phyloP scores from a whole-genome alignment of 1,140 invertebrate genomes.

The Andricus grossulariae region DNA sequence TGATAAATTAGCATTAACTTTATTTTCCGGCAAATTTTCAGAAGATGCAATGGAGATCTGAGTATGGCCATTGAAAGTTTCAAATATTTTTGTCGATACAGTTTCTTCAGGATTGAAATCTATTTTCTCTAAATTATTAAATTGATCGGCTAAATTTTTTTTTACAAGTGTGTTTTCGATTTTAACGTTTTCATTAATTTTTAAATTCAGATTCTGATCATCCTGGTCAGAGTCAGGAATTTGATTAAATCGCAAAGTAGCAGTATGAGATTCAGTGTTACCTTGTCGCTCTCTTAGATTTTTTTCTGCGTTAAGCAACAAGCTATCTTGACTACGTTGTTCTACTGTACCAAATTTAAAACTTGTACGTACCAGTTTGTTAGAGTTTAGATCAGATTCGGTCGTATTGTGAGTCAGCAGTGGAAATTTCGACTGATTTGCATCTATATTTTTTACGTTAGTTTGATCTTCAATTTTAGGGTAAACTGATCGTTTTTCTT shows the following conservation, averaged over 20 bases:
- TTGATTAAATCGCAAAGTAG: not conserved
- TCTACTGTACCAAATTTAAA: not conserved
- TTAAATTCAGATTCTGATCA: not conserved
- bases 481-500: too few relatives aligned
- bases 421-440: too few relatives aligned
- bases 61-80: too few relatives aligned
- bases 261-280: not conserved
- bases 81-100: too few relatives aligned
- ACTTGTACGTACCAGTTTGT: not conserved
- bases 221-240: not conserved
- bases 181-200: not conserved
- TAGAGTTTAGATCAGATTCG: not conserved
- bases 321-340: not conserved
- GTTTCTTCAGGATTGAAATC: not conserved
- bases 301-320: not conserved
- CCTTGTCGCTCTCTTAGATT: not conserved
- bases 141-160: not conserved
- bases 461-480: too few relatives aligned
- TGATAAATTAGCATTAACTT: slow-evolving; percentile 13
- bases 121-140: not conserved
- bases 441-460: too few relatives aligned
- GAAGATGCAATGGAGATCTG: too few relatives aligned
- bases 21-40: too few relatives aligned
- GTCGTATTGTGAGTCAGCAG: not conserved
- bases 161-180: not conserved